These are phyloP conservation scores for honey bee (Apis mellifera) DNA, from an alignment of 1,140 invertebrate species.

Conservation along the genomic window DNA sequence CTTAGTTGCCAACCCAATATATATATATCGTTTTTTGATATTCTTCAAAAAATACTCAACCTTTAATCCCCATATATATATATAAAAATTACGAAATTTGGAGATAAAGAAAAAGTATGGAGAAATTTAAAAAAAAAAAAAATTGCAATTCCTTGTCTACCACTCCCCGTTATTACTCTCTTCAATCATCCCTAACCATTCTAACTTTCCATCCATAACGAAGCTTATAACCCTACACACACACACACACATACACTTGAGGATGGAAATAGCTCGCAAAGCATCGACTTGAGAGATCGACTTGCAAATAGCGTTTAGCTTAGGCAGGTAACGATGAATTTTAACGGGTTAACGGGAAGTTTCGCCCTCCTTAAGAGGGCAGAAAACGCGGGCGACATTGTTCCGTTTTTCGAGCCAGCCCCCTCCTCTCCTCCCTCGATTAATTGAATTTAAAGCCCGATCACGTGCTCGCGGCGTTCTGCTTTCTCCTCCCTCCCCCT, in stretches of 20 bases:
- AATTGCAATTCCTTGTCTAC: no score
- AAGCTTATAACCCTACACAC: not conserved
- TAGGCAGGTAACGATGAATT: not conserved
- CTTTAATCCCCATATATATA: no score
- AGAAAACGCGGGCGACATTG: not conserved
- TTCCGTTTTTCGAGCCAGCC: slow-evolving; percentile 18
- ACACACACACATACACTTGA: not conserved
- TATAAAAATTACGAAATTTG: no score
- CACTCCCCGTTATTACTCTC: no score
- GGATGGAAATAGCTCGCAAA: slow-evolving; percentile 14
- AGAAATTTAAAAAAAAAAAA: no score
- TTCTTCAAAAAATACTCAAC: no score
- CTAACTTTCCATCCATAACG: not conserved
- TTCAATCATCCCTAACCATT: not conserved
- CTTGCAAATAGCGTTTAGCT: not conserved
- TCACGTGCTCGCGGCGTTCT: slow-evolving; percentile 21
- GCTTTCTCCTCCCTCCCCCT: slow-evolving; percentile 1
- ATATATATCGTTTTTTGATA: no score
- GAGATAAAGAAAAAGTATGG: no score
- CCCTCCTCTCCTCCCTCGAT: not conserved
- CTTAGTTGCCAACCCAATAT: no score
- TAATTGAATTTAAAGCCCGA: slow-evolving; percentile 34
- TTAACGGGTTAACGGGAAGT: not conserved
- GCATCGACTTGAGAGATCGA: slow-evolving; percentile 8
- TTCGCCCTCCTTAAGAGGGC: not conserved